Evolutionary conservation across 2,113 vertebrate genomes (phyloP), one percentile per base, ranked within the genome.

Genomic region (Chascanopsetta lugubris): DNA sequence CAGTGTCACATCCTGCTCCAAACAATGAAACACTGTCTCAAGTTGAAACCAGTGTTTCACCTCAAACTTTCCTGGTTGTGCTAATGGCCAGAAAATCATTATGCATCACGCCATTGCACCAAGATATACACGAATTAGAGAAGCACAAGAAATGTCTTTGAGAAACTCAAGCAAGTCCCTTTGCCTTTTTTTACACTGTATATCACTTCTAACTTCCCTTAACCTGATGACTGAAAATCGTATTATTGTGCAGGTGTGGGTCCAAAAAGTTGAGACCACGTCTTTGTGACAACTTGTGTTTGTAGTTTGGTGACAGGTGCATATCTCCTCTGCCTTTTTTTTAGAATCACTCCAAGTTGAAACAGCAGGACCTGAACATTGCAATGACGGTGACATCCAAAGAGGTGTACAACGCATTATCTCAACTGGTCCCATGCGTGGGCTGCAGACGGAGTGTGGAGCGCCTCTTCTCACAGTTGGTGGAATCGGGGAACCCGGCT

Each of bases 391-490:
- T 99, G 86, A 95, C 95, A 12, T 96, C 95, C 0, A 93, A 94
- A 30, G 96, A 98, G 86, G 93, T 99, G 55, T 88, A 96, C 88
- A 91, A 90, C 43, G 93, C 95, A 0, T 94, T 99, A 54, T 94
- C 95, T 80, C 97, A 98, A 93, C 90, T 96, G 59, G 96, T 99
- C 67, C 94, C 96, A 0, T 99, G 97, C 2, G 97, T 99, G 48
- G 97, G 97, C 83, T 99, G 97, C 83, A 93, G 97, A 48, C 94
- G 95, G 25, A 99, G 97, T 6, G 97, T 99, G 84, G 97, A 99
- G 54, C 95, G 94, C 32, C 94, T 99, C 25, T 99, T 98, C 82
- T 96, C 96, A 1, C 96, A 97, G 87, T 93, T 98, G 10, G 94
- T 97, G 49, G 95, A 98, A 76, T 96, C 96, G 0, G 97, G 95